These are phyloP conservation scores for Synanthedon vespiformis DNA, from an alignment of 2,888 invertebrate species.

Conservation along the genomic window DNA sequence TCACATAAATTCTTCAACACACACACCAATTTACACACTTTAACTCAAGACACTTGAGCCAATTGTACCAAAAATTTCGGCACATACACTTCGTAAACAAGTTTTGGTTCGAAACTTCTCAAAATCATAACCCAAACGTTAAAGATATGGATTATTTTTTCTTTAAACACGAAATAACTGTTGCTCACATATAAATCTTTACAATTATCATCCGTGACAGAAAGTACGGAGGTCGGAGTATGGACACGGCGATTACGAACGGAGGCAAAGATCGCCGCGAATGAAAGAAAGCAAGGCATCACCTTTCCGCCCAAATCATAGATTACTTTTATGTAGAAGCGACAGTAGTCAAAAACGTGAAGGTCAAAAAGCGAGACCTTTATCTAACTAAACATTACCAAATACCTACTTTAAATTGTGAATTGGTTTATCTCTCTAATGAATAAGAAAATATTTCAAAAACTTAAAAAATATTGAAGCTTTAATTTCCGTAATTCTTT, in stretches of 20 bases:
- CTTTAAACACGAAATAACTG: conserved; percentile 32
- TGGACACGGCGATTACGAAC: conserved; percentile 57
- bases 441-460: no score
- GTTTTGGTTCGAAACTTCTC: conserved; percentile 26
- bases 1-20: conserved; percentile 50
- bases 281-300: conserved; percentile 28
- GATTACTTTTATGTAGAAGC: neutral
- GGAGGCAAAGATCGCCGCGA: conserved; percentile 40
- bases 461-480: no score
- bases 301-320: conserved; percentile 30
- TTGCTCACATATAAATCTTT: conserved; percentile 46
- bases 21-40: conserved; percentile 43
- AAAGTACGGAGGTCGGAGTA: conserved; percentile 35
- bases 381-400: no score
- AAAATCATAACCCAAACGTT: conserved; percentile 39
- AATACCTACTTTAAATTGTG: no score
- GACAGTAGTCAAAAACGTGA: no score
- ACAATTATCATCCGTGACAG: conserved; percentile 52
- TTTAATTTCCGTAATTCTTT: no score
- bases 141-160: conserved; percentile 5
- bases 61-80: conserved; percentile 25
- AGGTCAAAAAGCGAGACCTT: no score
- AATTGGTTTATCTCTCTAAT: no score
- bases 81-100: conserved; percentile 38
- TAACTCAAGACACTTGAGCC: conserved; percentile 33